Percentiles rank a stretch among this genome's conserved stretches.
Evolutionary conservation across 2,113 vertebrate species (phyloP).

Genomic region (Nerophis lumbriciformis): DNA sequence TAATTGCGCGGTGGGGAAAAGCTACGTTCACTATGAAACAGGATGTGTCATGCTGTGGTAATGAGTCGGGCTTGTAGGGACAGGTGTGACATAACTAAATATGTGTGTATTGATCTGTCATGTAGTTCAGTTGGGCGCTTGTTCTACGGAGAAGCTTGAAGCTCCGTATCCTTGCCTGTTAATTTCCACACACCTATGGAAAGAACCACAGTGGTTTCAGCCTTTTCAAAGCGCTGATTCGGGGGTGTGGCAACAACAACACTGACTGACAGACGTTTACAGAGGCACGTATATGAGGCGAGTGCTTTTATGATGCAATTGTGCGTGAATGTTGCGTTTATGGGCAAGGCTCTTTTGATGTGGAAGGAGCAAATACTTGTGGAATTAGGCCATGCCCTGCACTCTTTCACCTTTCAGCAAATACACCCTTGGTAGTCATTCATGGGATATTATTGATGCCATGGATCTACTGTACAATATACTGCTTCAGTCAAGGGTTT

Average conservation of each 20-base stretch:
- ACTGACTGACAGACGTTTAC: slow-evolving; percentile 29
- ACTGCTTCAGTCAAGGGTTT: no score
- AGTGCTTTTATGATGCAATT: slow-evolving; percentile 49
- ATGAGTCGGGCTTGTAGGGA: slow-evolving; percentile 19
- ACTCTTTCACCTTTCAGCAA: no score
- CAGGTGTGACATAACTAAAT: no score
- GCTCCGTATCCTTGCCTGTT: slow-evolving; percentile 29
- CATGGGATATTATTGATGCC: no score
- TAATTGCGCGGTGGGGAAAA: slow-evolving; percentile 37
- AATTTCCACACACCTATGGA: slow-evolving; percentile 49
- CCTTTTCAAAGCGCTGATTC: slow-evolving; percentile 6
- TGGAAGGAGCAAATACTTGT: slow-evolving; percentile 41
- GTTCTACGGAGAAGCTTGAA: no score
- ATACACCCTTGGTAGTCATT: no score
- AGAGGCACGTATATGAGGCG: slow-evolving; percentile 36
- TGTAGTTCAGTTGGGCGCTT: neutral
- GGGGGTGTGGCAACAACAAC: slow-evolving; percentile 32
- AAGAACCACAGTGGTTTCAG: slow-evolving; percentile 38
- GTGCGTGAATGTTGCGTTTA: slow-evolving; percentile 25
- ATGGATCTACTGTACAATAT: no score
- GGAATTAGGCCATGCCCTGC: no score
- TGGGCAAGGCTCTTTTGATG: slow-evolving; percentile 50
- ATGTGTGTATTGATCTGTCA: neutral
- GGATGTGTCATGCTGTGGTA: slow-evolving; percentile 36
- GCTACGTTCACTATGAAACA: neutral